phyloP scores from a whole-genome alignment of 2,888 invertebrate genomes.

The Drosophila kuntzei region DNA sequence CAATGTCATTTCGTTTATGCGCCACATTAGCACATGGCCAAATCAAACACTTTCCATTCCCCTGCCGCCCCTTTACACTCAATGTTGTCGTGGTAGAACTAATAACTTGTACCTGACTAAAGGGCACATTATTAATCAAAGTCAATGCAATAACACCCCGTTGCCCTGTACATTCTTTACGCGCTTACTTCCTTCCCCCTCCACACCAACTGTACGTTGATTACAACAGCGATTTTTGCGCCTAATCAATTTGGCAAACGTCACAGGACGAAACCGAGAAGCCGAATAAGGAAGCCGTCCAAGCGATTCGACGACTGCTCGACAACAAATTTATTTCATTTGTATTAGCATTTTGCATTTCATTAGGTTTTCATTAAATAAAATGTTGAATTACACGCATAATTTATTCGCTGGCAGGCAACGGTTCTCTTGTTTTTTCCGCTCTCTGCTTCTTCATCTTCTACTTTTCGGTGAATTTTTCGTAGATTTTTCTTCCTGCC shows the following conservation, averaged over 20 bases:
- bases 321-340: slow-evolving; percentile 78
- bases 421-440: slow-evolving; percentile 26
- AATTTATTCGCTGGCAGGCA: slow-evolving; percentile 79
- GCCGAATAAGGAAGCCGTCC: slow-evolving; percentile 52
- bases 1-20: slow-evolving; percentile 47
- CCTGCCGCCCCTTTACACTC: background rate
- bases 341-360: slow-evolving; percentile 83
- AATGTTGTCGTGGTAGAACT: slow-evolving; percentile 38
- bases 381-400: slow-evolving; percentile 84
- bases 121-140: slow-evolving; percentile 79
- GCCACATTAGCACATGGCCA: slow-evolving; percentile 35
- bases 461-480: slow-evolving; percentile 21
- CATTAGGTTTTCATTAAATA: slow-evolving; percentile 84
- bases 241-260: slow-evolving; percentile 80
- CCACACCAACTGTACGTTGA: slow-evolving; percentile 30
- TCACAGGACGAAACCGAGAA: slow-evolving; percentile 47
- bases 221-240: slow-evolving; percentile 73
- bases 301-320: slow-evolving; percentile 61
- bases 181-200: background rate
- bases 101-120: slow-evolving; percentile 75
- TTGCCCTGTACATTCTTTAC: slow-evolving; percentile 1
- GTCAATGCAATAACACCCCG: slow-evolving; percentile 61
- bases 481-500: slow-evolving; percentile 48
- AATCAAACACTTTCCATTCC: slow-evolving; percentile 7
- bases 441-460: slow-evolving; percentile 5